Evolutionary conservation across 2,888 invertebrate genomes (phyloP), one percentile per base, ranked within the genome.

Genomic region (Oasisia sp.): DNA sequence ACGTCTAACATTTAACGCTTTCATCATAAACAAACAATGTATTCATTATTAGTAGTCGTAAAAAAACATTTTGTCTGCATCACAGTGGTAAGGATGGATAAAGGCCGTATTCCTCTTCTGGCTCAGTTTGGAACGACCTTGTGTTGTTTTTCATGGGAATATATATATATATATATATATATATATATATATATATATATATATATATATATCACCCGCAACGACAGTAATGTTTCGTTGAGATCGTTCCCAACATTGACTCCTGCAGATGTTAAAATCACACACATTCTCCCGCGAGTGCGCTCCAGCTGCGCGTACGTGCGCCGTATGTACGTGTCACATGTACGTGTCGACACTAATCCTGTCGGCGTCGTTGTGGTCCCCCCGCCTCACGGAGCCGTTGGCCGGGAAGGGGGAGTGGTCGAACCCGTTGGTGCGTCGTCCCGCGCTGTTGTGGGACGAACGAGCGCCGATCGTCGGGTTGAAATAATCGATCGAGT

Each of bases 281-380:
- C 1, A 12, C 50, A 14, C 74, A 74, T 27, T 74, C 19, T 27
- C 27, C 74, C 74, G 27, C 74, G n/a, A 14, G 74, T 74, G 27
- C 74, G 3, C n/a, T 19, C 74, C 0, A 27, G 50, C 50, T 50
- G 50, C 50, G 50, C 1, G 50, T 50, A 50, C 50, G 50, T 50
- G 50, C 50, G 50, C 14, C 50, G 9, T 50, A 50, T 50, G 12
- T 50, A 14, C 9, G 27, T 27, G 3, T 74, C 27, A 74, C 74
- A 74, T 74, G 74, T 74, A 74, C 74, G 74, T 74, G n/a, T 74
- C 74, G 74, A 74, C 74, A 27, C 74, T 74, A 27, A 74, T 74
- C n/a, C 74, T 74, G 27, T 74, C 74, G 14, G 14, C 74, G 74
- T 74, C 74, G 7, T 19, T 7, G 19, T 3, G 74, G 1, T 74